Evolutionary conservation across 2,888 invertebrate species (phyloP), one percentile per base, ranked within the genome.

Genomic region (Pollenia angustigena): DNA sequence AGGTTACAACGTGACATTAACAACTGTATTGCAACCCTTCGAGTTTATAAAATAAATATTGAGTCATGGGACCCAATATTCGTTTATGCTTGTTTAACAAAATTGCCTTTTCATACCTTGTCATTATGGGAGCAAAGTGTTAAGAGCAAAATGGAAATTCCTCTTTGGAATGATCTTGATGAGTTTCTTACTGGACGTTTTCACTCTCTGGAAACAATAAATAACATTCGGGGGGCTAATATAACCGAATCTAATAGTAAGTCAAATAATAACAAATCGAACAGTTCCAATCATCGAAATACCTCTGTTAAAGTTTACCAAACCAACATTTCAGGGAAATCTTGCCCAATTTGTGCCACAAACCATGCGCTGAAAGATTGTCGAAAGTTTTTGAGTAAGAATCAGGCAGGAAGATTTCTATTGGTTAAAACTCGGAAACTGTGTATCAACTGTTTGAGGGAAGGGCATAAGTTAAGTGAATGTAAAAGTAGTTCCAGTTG

Each of bases 1-100:
- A 52, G 54, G 58, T 18, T 83, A 0, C 79, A 86, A 62, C 52
- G 78, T 40, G 68, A n/a, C 18, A 69, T 87, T 4, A 85, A 78
- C 32, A 82, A 85, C 52, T 81, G 81, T 12, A 71, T 88, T 2
- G 32, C 84, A 8, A 60, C 75, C 0, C 42, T 84, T 9, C 18
- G 76, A 44, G 40, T 82, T 42, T 58, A 85, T n/a, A 40, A 64
- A 1, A 68, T 78, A 12, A 52, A 74, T 11, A 80, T 74, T 3
- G 74, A 80, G 2, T 71, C 66, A 14, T 82, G 14, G 81, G 79
- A n/a, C 44, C 60, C 18, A 68, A 78, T 48, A 46, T 83, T 11
- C 50, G 69, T 12, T 46, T 83, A 54, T 83, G 79, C 32, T 6
- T 58, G 58, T 32, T 58, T 14, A 32, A 58, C 14, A 14, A 58